A percentile compares a stretch with the other conserved stretches of the same genome.
phyloP scores from a whole-genome alignment of 2,113 vertebrate genomes.

The Cacatua alba region DNA sequence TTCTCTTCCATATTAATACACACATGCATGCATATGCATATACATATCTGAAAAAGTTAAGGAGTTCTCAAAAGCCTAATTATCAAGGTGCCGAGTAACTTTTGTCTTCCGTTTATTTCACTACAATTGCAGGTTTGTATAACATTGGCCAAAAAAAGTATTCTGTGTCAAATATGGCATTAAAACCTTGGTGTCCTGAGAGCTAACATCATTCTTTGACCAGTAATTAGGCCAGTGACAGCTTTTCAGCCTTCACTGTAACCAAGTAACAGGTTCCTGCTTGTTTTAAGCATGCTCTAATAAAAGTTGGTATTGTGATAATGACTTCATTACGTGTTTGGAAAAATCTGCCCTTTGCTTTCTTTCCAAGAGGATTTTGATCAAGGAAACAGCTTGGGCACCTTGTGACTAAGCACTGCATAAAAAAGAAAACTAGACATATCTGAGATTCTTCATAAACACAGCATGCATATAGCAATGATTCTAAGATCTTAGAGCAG shows the following conservation, averaged over 20 bases:
- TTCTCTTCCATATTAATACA: background rate
- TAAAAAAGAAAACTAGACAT: background rate
- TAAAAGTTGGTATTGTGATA: background rate
- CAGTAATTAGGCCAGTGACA: background rate
- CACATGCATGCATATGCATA: fast-evolving
- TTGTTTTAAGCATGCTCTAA: background rate
- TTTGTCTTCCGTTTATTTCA: background rate
- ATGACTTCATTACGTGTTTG: background rate
- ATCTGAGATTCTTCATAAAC: background rate
- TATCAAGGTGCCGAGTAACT: background rate
- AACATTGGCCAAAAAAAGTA: background rate
- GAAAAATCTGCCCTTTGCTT: background rate
- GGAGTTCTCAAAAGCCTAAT: background rate
- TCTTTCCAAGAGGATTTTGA: background rate
- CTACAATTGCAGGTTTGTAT: background rate
- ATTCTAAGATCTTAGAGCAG: background rate
- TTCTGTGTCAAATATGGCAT: background rate
- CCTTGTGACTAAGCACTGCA: background rate
- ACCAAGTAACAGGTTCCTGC: background rate
- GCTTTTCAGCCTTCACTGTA: background rate
- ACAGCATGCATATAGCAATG: background rate
- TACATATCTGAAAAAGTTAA: background rate
- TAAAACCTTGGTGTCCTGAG: background rate
- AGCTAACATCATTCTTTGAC: background rate
- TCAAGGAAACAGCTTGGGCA: background rate